These are phyloP conservation scores for Heliothis virescens DNA, from an alignment of 1,140 invertebrate genomes.

Conservation along the genomic window DNA sequence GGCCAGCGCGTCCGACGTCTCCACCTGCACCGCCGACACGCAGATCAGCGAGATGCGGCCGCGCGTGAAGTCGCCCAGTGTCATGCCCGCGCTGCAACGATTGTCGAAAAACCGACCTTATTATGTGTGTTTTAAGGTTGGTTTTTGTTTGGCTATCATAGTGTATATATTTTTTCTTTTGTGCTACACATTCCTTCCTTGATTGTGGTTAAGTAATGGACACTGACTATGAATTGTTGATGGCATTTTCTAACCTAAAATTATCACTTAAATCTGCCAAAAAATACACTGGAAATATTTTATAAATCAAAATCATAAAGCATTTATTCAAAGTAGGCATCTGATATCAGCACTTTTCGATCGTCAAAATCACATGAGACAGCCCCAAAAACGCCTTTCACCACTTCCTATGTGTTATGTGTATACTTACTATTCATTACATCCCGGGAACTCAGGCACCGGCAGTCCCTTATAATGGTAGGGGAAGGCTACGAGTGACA, in stretches of 20 bases:
- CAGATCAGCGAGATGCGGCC: slow-evolving; percentile 75
- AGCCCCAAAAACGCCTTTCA: too few species aligned
- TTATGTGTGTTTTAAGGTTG: neutral
- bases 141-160: neutral
- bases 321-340: too few species aligned
- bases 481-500: slow-evolving; percentile 96
- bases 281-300: too few species aligned
- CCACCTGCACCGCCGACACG: slow-evolving; percentile 80
- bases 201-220: too few species aligned
- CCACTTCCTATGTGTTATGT: too few species aligned
- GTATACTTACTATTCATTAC: slow-evolving; percentile 79
- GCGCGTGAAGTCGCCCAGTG: slow-evolving; percentile 74
- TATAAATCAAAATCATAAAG: too few species aligned
- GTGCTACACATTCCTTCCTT: neutral
- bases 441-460: slow-evolving; percentile 90
- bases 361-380: too few species aligned
- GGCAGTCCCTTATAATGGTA: slow-evolving; percentile 95
- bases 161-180: neutral
- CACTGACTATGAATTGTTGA: neutral
- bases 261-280: too few species aligned
- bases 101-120: neutral
- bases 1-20: slow-evolving; percentile 74
- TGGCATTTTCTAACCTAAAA: too few species aligned
- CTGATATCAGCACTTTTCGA: too few species aligned
- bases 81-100: slow-evolving; percentile 69